Percentiles rank a stretch among this genome's conserved stretches.
Evolutionary conservation across 2,888 invertebrate species (phyloP).

Genomic region (Drosophila differens): DNA sequence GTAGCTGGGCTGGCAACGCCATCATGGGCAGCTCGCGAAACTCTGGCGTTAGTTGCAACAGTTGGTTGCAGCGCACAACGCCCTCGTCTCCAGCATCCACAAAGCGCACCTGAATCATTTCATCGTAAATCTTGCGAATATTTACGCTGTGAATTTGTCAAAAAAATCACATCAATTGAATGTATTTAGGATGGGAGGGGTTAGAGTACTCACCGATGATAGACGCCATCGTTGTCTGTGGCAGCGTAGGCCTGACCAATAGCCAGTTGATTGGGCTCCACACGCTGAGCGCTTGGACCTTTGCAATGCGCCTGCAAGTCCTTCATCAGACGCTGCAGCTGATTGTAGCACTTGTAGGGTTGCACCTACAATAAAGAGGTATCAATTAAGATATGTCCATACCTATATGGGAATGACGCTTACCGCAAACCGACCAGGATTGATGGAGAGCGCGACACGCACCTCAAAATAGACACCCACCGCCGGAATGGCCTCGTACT

Average conservation of each 20-base stretch:
- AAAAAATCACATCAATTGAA: background rate
- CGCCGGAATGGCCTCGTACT: conserved; percentile 79
- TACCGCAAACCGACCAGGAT: conserved; percentile 87
- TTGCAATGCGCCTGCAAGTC: conserved; percentile 88
- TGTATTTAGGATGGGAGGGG: background rate
- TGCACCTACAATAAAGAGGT: conserved; percentile 85
- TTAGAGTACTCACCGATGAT: conserved; percentile 90
- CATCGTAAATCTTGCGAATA: conserved; percentile 86
- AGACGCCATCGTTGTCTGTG: conserved; percentile 86
- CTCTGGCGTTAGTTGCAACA: conserved; percentile 87
- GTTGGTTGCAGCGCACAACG: conserved; percentile 86
- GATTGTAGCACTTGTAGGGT: conserved; percentile 85
- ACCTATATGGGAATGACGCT: conserved; percentile 1
- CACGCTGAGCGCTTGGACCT: conserved; percentile 85
- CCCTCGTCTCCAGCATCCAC: conserved; percentile 89
- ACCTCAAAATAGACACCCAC: conserved; percentile 89
- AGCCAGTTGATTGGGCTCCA: conserved; percentile 72
- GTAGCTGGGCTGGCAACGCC: conserved; percentile 88
- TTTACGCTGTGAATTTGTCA: conserved; percentile 85
- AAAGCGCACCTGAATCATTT: conserved; percentile 87
- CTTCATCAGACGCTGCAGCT: conserved; percentile 88
- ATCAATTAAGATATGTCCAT: background rate
- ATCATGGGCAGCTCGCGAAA: conserved; percentile 88
- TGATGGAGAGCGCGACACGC: conserved; percentile 90
- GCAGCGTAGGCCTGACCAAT: conserved; percentile 90